Percentiles rank a stretch among this genome's conserved stretches.
These are phyloP conservation scores for Gopherus evgoodei DNA, from an alignment of 2,113 vertebrate genomes.

Conservation along the genomic window DNA sequence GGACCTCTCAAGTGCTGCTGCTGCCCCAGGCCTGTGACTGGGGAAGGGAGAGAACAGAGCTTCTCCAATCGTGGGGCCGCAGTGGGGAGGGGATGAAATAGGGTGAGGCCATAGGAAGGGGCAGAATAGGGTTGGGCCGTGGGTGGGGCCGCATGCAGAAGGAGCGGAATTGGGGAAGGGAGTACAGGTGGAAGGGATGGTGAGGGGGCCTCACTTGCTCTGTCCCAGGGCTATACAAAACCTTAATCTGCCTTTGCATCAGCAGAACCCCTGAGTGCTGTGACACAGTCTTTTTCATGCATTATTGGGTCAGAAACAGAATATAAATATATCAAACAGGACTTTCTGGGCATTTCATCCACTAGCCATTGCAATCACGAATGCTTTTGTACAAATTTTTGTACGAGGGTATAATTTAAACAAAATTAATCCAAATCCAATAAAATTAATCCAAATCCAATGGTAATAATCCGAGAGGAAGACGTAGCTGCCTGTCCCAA, in stretches of 20 bases:
- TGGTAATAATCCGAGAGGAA: not conserved
- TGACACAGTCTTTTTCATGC: not conserved
- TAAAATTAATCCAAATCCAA: not conserved
- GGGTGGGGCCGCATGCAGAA: too few relatives aligned
- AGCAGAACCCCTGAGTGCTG: constrained; percentile 4
- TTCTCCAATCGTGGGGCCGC: too few relatives aligned
- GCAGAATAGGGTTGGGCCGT: too few relatives aligned
- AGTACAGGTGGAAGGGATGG: too few relatives aligned
- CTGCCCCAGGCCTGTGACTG: too few relatives aligned
- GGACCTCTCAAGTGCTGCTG: too few relatives aligned
- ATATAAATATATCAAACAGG: not conserved
- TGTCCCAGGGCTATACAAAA: too few relatives aligned
- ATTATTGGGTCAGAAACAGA: not conserved
- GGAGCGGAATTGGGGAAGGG: too few relatives aligned
- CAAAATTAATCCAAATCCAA: not conserved
- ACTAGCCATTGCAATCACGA: not conserved
- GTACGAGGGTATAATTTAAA: not conserved
- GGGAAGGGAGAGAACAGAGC: too few relatives aligned
- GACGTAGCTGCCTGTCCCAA: not conserved
- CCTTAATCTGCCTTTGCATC: not conserved
- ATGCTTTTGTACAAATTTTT: not conserved
- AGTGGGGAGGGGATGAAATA: too few relatives aligned
- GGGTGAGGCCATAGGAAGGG: too few relatives aligned
- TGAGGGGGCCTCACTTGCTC: too few relatives aligned
- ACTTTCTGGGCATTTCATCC: not conserved